Evolutionary conservation across 2,113 vertebrate species (phyloP).

Genomic region (Alectura lathami): DNA sequence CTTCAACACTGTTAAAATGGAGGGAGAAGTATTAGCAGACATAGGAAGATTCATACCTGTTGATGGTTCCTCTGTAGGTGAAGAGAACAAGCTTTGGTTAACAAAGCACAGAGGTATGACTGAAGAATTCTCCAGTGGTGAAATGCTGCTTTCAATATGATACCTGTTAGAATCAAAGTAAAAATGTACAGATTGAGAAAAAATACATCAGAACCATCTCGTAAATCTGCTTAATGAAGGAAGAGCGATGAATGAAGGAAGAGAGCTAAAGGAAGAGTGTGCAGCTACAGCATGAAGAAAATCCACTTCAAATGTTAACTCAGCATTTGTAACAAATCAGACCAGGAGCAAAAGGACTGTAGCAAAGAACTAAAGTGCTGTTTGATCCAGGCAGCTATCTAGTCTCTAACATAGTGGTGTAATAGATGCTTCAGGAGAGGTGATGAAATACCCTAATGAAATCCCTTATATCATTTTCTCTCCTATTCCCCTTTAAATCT

Average conservation of each 20-base stretch:
- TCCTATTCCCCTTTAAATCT: not conserved
- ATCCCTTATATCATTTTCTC: not conserved
- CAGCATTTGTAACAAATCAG: not conserved
- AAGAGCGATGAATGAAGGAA: not conserved
- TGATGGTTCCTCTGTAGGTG: constrained; percentile 59
- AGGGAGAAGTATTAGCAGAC: not conserved
- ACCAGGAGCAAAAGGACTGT: not conserved
- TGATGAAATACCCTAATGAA: not conserved
- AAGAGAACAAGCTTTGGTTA: constrained; percentile 64
- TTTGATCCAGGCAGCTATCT: not conserved
- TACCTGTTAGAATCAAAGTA: constrained; percentile 78
- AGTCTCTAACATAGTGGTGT: not conserved
- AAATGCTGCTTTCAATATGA: constrained; percentile 81
- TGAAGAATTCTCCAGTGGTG: constrained; percentile 74
- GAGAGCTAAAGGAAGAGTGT: not conserved
- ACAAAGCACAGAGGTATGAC: constrained; percentile 78
- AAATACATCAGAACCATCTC: not conserved
- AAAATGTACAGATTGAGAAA: not conserved
- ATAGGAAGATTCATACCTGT: constrained; percentile 57
- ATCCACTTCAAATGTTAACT: not conserved
- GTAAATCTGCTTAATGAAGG: not conserved
- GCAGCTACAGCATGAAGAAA: not conserved
- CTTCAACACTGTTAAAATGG: not conserved
- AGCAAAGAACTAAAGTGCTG: not conserved
- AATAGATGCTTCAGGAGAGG: not conserved